Evolutionary conservation across 2,113 vertebrate genomes (phyloP).

Genomic region (Ciconia boyciana): DNA sequence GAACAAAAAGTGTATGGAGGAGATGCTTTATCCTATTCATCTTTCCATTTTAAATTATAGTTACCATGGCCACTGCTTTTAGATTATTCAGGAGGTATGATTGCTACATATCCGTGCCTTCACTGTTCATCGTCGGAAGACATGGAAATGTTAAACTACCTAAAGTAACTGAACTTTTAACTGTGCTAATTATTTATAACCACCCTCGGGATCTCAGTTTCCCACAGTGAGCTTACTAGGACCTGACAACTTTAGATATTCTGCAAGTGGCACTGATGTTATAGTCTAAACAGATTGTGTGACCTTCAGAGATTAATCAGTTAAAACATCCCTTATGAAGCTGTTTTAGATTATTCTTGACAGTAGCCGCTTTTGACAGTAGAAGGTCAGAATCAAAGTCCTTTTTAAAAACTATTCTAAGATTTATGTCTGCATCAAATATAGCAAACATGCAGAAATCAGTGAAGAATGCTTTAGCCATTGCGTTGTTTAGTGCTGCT

Average conservation of each 20-base stretch:
- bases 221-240: conserved; percentile 68
- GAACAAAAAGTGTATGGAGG: conserved; percentile 43
- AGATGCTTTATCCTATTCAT: conserved; percentile 56
- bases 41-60: conserved; percentile 64
- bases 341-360: conserved; percentile 85
- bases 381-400: conserved; percentile 85
- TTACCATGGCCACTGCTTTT: conserved; percentile 72
- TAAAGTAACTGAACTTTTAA: conserved; percentile 80
- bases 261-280: conserved; percentile 76
- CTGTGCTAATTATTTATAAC: conserved; percentile 82
- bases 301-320: conserved; percentile 86
- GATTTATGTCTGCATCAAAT: conserved; percentile 78
- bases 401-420: conserved; percentile 77
- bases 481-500: not conserved
- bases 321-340: conserved; percentile 81
- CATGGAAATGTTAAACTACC: conserved; percentile 73
- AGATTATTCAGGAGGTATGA: conserved; percentile 69
- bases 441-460: conserved; percentile 74
- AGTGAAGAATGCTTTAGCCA: conserved; percentile 58
- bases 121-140: conserved; percentile 56
- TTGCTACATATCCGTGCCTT: conserved; percentile 61
- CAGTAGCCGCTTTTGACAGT: conserved; percentile 83
- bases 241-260: conserved; percentile 78
- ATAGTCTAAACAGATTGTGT: conserved; percentile 79
- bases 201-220: conserved; percentile 71